These are phyloP conservation scores for Oreochromis aureus DNA, from an alignment of 2,113 vertebrate species.

Conservation along the genomic window DNA sequence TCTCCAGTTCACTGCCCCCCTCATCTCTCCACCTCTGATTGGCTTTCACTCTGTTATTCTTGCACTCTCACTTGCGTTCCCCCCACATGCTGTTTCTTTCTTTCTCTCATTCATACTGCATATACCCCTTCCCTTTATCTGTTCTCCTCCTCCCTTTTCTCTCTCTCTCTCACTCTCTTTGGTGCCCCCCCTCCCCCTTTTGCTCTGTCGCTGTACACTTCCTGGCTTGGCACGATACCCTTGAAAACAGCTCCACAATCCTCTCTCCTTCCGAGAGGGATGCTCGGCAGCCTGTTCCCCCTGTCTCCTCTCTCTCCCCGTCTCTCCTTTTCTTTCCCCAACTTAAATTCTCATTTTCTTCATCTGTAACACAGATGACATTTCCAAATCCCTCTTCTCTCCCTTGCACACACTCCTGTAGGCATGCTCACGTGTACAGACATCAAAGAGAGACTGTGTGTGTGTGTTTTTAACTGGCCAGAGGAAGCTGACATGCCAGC, in stretches of 20 bases:
- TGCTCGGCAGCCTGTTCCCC: constrained; percentile 38
- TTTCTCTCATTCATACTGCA: neutral
- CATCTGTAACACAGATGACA: constrained; percentile 41
- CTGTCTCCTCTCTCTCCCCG: neutral
- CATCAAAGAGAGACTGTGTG: neutral
- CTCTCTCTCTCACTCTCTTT: neutral
- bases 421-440: neutral
- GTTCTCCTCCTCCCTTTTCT: neutral
- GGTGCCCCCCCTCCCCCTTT: neutral
- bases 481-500: constrained; percentile 56
- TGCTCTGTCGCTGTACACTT: constrained; percentile 49
- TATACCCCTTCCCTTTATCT: neutral
- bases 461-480: constrained; percentile 33
- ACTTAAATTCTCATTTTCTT: constrained; percentile 6
- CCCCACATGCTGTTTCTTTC: neutral
- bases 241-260: constrained; percentile 65
- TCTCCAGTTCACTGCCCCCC: constrained; percentile 11
- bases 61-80: neutral
- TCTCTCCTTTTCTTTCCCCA: neutral
- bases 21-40: constrained; percentile 27
- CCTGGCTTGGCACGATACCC: constrained; percentile 68
- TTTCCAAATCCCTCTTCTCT: constrained; percentile 12
- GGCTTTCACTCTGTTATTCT: constrained; percentile 14
- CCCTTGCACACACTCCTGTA: constrained; percentile 20
- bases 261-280: constrained; percentile 41